Conservation (phyloP, 2,797 vertebrate species). For the Sebastes oblongus region DNA sequence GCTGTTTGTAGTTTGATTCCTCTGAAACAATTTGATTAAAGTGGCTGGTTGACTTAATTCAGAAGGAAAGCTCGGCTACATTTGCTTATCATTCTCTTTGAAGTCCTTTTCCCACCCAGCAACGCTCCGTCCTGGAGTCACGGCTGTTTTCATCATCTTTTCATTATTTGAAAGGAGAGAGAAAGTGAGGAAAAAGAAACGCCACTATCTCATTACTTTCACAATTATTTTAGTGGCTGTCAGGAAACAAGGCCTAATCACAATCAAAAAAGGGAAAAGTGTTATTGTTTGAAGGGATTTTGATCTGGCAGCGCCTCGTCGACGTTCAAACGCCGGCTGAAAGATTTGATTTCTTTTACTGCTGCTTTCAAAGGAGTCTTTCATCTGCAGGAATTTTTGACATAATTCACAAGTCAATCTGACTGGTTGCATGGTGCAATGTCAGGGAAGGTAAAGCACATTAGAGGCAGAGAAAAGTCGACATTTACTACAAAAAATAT, state of each 20-base stretch:
- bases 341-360: conserved; percentile 68
- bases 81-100: conserved; percentile 79
- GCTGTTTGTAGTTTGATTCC: conserved; percentile 71
- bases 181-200: conserved; percentile 29
- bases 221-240: conserved; percentile 80
- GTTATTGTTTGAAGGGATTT: conserved; percentile 79
- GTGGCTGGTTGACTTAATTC: conserved; percentile 74
- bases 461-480: conserved; percentile 62
- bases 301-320: conserved; percentile 62
- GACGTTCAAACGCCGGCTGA: conserved; percentile 58
- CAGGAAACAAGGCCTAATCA: conserved; percentile 74
- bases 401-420: conserved; percentile 67
- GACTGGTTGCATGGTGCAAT: conserved; percentile 60
- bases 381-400: conserved; percentile 75
- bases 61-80: conserved; percentile 70
- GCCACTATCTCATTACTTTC: conserved; percentile 73
- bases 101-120: conserved; percentile 69
- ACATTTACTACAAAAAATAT: conserved; percentile 59
- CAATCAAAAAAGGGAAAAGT: conserved; percentile 72
- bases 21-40: conserved; percentile 81
- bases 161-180: conserved; percentile 63
- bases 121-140: conserved; percentile 67
- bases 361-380: conserved; percentile 76
- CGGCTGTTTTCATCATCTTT: conserved; percentile 71
- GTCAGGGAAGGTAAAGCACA: conserved; percentile 66